Base-by-base conservation (phyloP, 2,113 vertebrate genomes). In the Rhea americana region DNA sequence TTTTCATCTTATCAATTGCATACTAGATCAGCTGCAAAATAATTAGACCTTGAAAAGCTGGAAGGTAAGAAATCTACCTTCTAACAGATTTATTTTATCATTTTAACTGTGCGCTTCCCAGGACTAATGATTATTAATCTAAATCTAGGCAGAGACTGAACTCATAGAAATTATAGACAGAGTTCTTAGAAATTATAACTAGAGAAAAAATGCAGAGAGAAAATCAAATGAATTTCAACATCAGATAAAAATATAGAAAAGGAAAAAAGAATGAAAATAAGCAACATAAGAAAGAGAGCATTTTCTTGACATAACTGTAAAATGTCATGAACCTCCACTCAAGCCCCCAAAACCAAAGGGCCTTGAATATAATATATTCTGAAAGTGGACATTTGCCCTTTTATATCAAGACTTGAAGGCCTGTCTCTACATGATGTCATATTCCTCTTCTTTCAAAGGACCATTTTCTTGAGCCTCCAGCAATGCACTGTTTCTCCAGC, bases 21-120 rank as follows among this genome's bases (percentile, higher is more conserved):
- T 66, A 93, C 56, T 79, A 84, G 88, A 88, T 90, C 80, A 93
- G 73, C 45, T 2, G 7, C 74, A 95, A 91, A 94, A 90, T 93
- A 96, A 95, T 95, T 89, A 90, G 86, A 89, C 59, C 83, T 93
- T 89, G 74, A 94, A 94, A 95, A 90, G 37, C 74, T 63, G 39
- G 26, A 87, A 70, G 58, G 55, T 20, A 75, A 83, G 94, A 92
- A 39, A 1, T 20, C 32, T 82, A 82, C 45, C 55, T 91, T 93
- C 68, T 59, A 90, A 92, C 55, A 89, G 58, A 82, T 90, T 48
- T 80, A 58, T 92, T 96, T 91, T 89, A 91, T 93, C 63, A 59
- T 59, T 92, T 94, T 89, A 94, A 92, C 78, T 67, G 59, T 50
- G 41, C 30, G 37, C 50, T 55, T 92, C 50, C 89, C 82, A 87